Evolutionary conservation across 2,113 vertebrate species (phyloP), one percentile per base, ranked within the genome.

Genomic region (Athene cunicularia): DNA sequence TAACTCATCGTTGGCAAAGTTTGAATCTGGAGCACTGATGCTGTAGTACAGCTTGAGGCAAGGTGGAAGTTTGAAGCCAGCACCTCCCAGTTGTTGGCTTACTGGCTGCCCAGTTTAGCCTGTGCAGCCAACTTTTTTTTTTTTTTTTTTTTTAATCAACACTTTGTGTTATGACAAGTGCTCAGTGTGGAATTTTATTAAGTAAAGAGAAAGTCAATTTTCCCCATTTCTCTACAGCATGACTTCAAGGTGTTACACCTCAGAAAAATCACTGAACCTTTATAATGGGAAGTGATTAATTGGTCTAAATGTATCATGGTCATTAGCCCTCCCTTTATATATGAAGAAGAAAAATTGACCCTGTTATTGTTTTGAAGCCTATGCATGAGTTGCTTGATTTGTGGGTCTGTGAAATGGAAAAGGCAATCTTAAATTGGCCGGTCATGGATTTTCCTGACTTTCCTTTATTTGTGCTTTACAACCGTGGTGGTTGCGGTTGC

Each of bases 1-100:
- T 30, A n/a, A 7, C 26, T 32, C 4, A 0, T n/a, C 11, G 0
- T 17, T 30, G 62, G 14, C 12, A 6, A 47, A 35, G 72, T 37
- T 39, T 53, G 47, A 21, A 14, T 52, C 8, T n/a, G 70, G 39
- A 67, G 62, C 19, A 14, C 32, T 30, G 58, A 22, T 32, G 32
- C 55, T n/a, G 19, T 19, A 47, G 73, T 20, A 39, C 8, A 21
- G 43, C 41, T 33, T 18, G 50, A 50, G 20, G 43, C 14, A 15
- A 15, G 47, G 28, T 39, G 23, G 13, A 35, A 32, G 32, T 35
- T 24, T 23, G 19, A 24, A 53, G 67, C 21, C 67, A 71, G 2
- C 67, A 32, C 5, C 12, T 63, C 19, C 19, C 80, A 47, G 26
- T 2, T 72, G 19, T 68, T 2, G 7, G 39, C 43, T 50, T 37